Evolutionary conservation across 2,888 invertebrate species (phyloP).

Genomic region (Cepaea hortensis): DNA sequence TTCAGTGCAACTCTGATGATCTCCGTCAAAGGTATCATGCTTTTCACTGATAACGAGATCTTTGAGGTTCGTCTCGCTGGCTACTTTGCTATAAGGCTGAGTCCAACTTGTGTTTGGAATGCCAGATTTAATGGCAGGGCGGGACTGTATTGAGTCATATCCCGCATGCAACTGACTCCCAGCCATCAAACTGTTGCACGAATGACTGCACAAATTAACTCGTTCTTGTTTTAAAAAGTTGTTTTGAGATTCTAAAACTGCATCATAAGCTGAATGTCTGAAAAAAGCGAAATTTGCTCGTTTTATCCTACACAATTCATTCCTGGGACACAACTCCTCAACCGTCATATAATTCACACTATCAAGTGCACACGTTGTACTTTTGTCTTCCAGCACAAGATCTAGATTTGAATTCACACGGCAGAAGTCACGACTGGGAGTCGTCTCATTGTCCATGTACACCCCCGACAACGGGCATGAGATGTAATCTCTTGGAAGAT

Average conservation of each 20-base stretch:
- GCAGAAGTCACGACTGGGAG: background rate
- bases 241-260: too few species aligned
- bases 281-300: background rate
- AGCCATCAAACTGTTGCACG: background rate
- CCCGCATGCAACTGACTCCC: background rate
- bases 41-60: too few species aligned
- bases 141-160: background rate
- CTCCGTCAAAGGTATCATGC: background rate
- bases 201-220: background rate
- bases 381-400: background rate
- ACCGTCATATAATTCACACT: background rate
- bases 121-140: too few species aligned
- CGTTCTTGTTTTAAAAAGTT: background rate
- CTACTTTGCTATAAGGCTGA: too few species aligned
- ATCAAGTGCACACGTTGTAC: background rate
- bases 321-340: background rate
- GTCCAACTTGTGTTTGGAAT: too few species aligned
- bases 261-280: background rate
- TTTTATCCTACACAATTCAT: background rate
- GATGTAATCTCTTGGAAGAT: background rate
- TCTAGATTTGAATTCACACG: background rate
- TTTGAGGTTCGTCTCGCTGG: too few species aligned
- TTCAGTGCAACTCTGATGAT: background rate
- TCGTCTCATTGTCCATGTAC: background rate
- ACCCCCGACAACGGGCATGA: background rate